A percentile compares a stretch with the other conserved stretches of the same genome.
phyloP scores from a whole-genome alignment of 2,113 vertebrate genomes.

The Eulemur macaco region DNA sequence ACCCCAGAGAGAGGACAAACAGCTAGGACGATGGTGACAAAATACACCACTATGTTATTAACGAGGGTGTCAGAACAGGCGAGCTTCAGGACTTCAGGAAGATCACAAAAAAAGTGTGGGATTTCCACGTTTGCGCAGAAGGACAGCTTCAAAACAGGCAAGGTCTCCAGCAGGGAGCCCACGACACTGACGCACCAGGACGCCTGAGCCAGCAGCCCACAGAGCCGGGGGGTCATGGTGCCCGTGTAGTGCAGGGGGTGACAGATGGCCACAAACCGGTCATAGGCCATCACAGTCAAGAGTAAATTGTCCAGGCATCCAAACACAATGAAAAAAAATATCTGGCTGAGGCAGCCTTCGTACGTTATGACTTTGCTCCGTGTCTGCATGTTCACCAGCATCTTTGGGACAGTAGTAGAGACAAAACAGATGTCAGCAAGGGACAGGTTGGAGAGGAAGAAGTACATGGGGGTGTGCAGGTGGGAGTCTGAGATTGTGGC shows the following conservation, averaged over 20 bases:
- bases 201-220: background rate
- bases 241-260: background rate
- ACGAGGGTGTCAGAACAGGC: conserved; percentile 1
- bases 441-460: conserved; percentile 57
- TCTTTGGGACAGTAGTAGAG: conserved; percentile 35
- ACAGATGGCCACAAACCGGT: conserved; percentile 26
- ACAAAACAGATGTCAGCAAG: conserved; percentile 20
- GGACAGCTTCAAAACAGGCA: background rate
- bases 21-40: background rate
- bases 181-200: conserved; percentile 40
- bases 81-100: conserved; percentile 33
- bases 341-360: conserved; percentile 27
- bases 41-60: conserved; percentile 9
- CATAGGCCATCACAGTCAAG: conserved; percentile 25
- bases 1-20: background rate
- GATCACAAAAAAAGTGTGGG: conserved; percentile 47
- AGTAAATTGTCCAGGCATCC: conserved; percentile 57
- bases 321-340: conserved; percentile 24
- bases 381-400: background rate
- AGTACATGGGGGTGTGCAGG: conserved; percentile 62
- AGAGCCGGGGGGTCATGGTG: background rate
- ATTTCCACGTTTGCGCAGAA: conserved; percentile 34
- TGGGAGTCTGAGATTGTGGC: background rate
- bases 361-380: background rate
- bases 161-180: conserved; percentile 7